Base-by-base conservation (phyloP, 1,140 invertebrate genomes). In the Calosoma granatense region DNA sequence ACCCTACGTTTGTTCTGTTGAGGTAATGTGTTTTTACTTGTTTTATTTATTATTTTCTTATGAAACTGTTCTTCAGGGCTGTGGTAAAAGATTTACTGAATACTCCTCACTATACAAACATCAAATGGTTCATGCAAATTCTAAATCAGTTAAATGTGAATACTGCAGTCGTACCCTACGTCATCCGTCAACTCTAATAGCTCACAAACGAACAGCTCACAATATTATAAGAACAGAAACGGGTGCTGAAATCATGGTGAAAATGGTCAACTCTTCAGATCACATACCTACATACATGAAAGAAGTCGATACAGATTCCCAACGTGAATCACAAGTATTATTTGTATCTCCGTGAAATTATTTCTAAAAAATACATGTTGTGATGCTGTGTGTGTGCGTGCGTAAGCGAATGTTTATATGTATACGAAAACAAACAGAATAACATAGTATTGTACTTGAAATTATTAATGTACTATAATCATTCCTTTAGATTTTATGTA, bases 31-130 rank as follows among this genome's bases (percentile, higher is more conserved):
- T n/a, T 60, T 66, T 63, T 22, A 12, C 41, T 47, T 19, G 20
- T 57, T 14, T 53, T 17, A 11, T 36, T 55, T 39, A 12, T 15
- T 30, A 22, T 52, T 20, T 20, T 15, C 39, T 52, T 1, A 1
- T n/a, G 4, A 22, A n/a, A n/a, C n/a, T n/a, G n/a, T n/a, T 47
- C 9, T 61, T 51, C 64, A 81, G 69, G 81, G 78, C 55, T 87
- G 85, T 71, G 77, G 78, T 6, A 83, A 83, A 66, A 72, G 81
- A 26, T 87, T 87, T 62, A 87, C 85, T 1, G 85, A 87, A 65
- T 87, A 87, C 67, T 87, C 84, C 47, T 85, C 82, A 64, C 73
- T 87, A 15, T 87, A 86, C 65, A 87, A 87, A 68, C 85, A 87
- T 69, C 80, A 84, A 66, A 75, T 84, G 21, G 83, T 85, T 2